A percentile compares a stretch with the other conserved stretches of the same genome.
phyloP scores from a whole-genome alignment of 2,113 vertebrate species.

The Hippopotamus amphibius region DNA sequence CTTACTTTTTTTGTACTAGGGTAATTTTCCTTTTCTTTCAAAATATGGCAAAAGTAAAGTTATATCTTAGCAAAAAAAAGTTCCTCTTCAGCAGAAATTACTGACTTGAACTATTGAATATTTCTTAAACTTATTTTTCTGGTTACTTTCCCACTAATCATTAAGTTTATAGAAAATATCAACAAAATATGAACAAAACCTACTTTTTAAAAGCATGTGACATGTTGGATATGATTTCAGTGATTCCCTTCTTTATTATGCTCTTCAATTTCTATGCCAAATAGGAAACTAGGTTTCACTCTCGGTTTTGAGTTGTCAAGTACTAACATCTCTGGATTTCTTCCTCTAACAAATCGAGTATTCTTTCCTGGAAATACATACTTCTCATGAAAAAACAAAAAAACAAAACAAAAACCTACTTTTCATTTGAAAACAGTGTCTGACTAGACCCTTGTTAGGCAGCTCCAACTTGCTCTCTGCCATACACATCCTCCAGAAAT shows the following conservation, averaged over 20 bases:
- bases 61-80: neutral
- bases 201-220: neutral
- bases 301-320: neutral
- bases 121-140: conserved; percentile 20
- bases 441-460: neutral
- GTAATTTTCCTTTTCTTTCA: conserved; percentile 39
- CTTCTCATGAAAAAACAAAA: neutral
- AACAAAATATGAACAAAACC: neutral
- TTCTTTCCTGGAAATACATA: neutral
- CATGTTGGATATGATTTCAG: neutral
- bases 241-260: neutral
- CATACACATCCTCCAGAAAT: neutral
- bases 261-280: neutral
- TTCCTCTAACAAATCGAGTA: neutral
- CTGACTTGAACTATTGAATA: neutral
- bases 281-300: neutral
- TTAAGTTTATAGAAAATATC: conserved; percentile 2
- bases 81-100: conserved; percentile 29
- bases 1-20: neutral
- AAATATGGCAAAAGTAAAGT: conserved; percentile 27
- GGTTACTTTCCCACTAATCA: neutral
- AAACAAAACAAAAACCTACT: neutral
- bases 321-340: neutral
- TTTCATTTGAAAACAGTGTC: neutral
- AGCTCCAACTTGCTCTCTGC: neutral